Base-by-base conservation (phyloP, 2,797 vertebrate genomes). In the Eulemur albifrons region DNA sequence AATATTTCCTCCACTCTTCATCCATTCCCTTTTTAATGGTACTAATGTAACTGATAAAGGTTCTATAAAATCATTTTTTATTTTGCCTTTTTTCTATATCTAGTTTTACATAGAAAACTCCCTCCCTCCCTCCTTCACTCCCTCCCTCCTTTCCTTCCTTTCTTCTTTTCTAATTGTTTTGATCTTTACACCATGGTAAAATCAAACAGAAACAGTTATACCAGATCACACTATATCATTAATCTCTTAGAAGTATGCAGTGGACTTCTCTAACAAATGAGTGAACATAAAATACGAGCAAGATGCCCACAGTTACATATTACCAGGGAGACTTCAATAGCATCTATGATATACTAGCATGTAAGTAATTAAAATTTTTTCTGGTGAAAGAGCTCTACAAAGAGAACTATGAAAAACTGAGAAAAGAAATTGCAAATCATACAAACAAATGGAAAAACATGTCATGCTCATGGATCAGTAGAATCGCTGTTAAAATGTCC, bases 301-400 rank as follows among this genome's bases (percentile, higher is more conserved):
- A 81, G 38, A 57, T 54, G 27, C 12, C 13, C 9, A 61, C 88
- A 40, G 38, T 86, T 81, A 82, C 9, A 48, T 70, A 38, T 38
- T 85, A 82, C 48, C 21, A 59, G 48, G 52, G 85, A 93, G 30
- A 82, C 40, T 89, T 89, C 75, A 88, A 2, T 85, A 48, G n/a
- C 54, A 50, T 88, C 20, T 94, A 18, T 89, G 30, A 20, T 85
- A 45, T 52, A 25, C 35, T 35, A 65, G 32, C 63, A 63, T 57
- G 57, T 73, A 25, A 35, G 61, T 91, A 96, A 86, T 88, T 90
- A 87, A 89, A 91, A 92, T 52, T 80, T 77, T 70, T 38, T 92
- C 32, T 67, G 54, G 54, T 57, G 21, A 57, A 57, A 57, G 54
- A 57, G 23, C 54, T 57, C 54, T 57, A 25, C 54, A 57, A 57